Conservation (phyloP, 2,113 vertebrate species). For the Leucopternis melanops region DNA sequence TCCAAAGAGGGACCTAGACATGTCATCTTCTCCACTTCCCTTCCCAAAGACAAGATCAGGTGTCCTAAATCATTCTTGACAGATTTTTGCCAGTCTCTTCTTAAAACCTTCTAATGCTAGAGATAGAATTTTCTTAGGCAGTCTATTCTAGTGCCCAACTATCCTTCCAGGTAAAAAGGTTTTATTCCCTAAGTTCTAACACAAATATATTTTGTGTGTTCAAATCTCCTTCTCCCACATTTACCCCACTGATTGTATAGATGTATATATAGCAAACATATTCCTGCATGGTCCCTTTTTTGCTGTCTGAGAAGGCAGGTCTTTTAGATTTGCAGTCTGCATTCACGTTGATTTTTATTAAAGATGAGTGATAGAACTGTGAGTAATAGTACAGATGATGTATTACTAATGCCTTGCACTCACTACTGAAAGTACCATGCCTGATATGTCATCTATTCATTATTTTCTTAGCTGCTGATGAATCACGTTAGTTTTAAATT, state of each 20-base stretch:
- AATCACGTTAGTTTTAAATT: not conserved
- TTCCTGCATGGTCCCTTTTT: not conserved
- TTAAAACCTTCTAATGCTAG: not conserved
- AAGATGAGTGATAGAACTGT: not conserved
- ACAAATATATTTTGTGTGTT: not conserved
- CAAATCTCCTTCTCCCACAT: not conserved
- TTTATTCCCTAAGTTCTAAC: not conserved
- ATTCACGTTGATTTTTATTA: not conserved
- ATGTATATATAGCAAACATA: not conserved
- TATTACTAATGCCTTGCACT: not conserved
- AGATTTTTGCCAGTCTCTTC: not conserved
- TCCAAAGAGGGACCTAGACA: not conserved
- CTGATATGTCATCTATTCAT: not conserved
- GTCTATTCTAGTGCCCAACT: not conserved
- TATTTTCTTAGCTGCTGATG: not conserved
- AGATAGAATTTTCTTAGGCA: not conserved
- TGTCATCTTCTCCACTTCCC: not conserved
- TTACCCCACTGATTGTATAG: not conserved
- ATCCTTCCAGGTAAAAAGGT: not conserved
- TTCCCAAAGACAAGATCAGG: not conserved
- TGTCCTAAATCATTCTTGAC: not conserved
- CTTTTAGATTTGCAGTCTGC: not conserved
- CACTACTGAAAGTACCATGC: not conserved
- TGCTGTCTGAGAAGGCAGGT: not conserved
- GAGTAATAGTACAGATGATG: not conserved